Evolutionary conservation across 2,113 vertebrate genomes (phyloP).

Genomic region (Vulpes vulpes): DNA sequence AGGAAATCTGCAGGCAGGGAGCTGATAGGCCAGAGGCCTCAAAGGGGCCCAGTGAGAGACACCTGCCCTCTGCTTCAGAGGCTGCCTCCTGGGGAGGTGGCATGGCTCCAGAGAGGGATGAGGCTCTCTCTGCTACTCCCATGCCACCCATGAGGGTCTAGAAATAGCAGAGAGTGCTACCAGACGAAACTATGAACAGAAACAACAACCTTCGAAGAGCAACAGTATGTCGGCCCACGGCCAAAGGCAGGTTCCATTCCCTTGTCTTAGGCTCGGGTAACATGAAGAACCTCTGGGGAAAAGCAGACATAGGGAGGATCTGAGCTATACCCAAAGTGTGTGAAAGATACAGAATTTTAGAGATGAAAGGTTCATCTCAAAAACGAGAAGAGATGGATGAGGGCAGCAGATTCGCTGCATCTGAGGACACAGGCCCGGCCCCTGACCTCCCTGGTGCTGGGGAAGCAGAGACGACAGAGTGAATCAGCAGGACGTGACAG

Average conservation of each 20-base stretch:
- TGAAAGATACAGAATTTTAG: neutral
- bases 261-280: neutral
- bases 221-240: accelerated
- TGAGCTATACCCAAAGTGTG: no score
- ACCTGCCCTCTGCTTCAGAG: neutral
- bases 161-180: neutral
- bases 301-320: neutral
- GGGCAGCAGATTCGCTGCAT: neutral
- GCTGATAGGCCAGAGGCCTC: no score
- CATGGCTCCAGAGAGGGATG: neutral
- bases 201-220: neutral
- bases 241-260: neutral
- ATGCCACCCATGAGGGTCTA: accelerated
- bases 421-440: neutral
- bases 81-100: neutral
- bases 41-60: neutral
- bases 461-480: accelerated
- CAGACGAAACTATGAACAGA: neutral
- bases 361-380: neutral
- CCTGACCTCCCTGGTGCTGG: neutral
- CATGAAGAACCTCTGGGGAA: neutral
- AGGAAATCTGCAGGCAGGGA: neutral
- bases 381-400: neutral
- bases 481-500: accelerated
- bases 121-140: neutral